A percentile compares a stretch with the other conserved stretches of the same genome.
Conservation (phyloP, 2,888 invertebrate species). For the Tetragonula carbonaria region DNA sequence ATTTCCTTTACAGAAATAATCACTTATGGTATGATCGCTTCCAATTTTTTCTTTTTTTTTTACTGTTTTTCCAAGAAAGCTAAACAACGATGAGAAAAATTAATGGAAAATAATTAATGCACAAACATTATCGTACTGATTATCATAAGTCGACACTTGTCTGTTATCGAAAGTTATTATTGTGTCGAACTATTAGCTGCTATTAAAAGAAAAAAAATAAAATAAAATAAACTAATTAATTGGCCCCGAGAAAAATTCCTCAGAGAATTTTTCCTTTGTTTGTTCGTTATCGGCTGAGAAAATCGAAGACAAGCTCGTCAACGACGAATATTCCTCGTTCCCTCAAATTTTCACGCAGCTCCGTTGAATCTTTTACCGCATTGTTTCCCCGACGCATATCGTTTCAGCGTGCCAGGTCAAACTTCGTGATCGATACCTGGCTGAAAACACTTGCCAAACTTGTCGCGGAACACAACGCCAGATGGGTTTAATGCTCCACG, state of each 20-base stretch:
- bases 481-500: slow-evolving; percentile 57
- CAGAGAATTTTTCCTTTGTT: neutral
- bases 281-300: neutral
- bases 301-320: slow-evolving; percentile 2
- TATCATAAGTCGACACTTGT: neutral
- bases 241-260: neutral
- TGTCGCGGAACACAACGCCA: slow-evolving; percentile 50
- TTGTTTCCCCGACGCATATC: slow-evolving; percentile 48
- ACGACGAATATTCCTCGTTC: neutral
- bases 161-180: neutral
- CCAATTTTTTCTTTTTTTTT: neutral
- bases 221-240: neutral
- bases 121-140: neutral
- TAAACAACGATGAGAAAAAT: neutral
- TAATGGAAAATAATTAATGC: neutral
- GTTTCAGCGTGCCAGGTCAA: slow-evolving; percentile 57
- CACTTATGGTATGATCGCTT: neutral
- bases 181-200: neutral
- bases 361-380: slow-evolving; percentile 59
- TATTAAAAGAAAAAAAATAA: neutral
- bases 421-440: slow-evolving; percentile 63
- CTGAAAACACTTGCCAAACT: slow-evolving; percentile 66
- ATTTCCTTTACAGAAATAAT: neutral
- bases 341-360: slow-evolving; percentile 35
- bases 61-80: neutral